Conservation (phyloP, 2,113 vertebrate species). For the Oreocharis arfaki region DNA sequence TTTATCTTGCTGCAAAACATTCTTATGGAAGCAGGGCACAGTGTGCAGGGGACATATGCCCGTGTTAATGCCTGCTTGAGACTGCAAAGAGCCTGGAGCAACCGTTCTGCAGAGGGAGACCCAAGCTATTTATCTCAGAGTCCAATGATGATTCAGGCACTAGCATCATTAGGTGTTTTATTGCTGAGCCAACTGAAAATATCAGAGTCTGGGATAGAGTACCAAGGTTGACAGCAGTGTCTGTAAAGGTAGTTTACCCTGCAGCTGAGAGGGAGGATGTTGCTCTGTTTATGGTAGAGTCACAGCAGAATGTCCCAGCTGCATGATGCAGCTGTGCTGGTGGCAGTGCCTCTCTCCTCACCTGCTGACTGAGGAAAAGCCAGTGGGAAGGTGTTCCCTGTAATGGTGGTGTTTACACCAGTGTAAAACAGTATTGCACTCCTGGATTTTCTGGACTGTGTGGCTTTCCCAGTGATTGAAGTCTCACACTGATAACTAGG, state of each 20-base stretch:
- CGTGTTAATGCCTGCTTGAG: not conserved
- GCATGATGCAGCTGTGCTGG: not conserved
- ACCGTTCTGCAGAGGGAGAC: not conserved
- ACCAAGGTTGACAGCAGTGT: not conserved
- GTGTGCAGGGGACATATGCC: not conserved
- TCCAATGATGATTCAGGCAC: not conserved
- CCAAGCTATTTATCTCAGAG: not conserved
- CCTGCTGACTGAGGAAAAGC: not conserved
- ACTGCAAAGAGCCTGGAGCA: not conserved
- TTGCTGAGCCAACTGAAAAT: not conserved
- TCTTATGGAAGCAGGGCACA: not conserved
- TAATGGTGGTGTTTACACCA: not conserved
- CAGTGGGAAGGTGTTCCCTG: not conserved
- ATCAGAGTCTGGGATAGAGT: not conserved
- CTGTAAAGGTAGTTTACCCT: not conserved
- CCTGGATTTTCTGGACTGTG: not conserved
- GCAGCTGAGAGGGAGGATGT: not conserved
- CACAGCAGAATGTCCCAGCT: not conserved
- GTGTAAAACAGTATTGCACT: not conserved
- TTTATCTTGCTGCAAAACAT: not conserved
- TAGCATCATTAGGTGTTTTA: not conserved
- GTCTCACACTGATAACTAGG: not conserved
- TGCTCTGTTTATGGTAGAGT: not conserved
- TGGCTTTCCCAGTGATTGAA: not conserved
- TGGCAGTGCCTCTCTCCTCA: not conserved